Base-by-base conservation (phyloP, 2,888 invertebrate genomes). In the Serrognathus titanus region DNA sequence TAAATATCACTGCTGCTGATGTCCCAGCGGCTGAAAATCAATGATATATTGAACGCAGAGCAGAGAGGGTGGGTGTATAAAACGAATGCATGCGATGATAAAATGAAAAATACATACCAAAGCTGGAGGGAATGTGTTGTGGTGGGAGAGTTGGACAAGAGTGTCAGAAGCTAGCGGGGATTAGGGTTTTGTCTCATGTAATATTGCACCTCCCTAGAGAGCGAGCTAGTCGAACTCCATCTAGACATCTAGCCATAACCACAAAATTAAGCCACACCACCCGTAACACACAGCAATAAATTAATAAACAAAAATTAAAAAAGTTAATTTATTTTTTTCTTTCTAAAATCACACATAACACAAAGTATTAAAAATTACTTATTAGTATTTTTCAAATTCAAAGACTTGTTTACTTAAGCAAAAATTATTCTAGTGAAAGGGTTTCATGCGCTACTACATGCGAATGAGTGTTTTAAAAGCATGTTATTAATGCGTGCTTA, bases 151-250 rank as follows among this genome's bases (percentile, higher is more conserved):
- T 40, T 54, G 54, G 49, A 47, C 40, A 59, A 63, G 58, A 56
- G 59, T 59, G 61, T 61, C 16, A 16, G 16, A 16, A 59, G 59
- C 58, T 71, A 72, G 61, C 66, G 70, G 71, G 74, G 70, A 72
- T 75, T 77, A 75, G 77, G 76, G 75, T 72, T 74, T 63, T 65
- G 78, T 78, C 78, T 78, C 77, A 81, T 83, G 78, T 82, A 83
- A 76, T 77, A 81, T 75, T 82, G 83, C 72, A 83, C 83, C 74
- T 83, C 83, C 75, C 81, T 79, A 68, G 83, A 83, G 69, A 83
- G 78, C 70, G 83, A 83, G 78, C 83, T 83, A 79, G 82, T 76
- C 61, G 83, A 83, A 78, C 83, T 83, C 82, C 83, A 83, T 76
- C 83, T 82, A 79, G 83, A 83, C 78, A 83, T 80, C 82, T 83